Base-by-base conservation (phyloP, 2,888 invertebrate species). In the Drosophila ustulata region DNA sequence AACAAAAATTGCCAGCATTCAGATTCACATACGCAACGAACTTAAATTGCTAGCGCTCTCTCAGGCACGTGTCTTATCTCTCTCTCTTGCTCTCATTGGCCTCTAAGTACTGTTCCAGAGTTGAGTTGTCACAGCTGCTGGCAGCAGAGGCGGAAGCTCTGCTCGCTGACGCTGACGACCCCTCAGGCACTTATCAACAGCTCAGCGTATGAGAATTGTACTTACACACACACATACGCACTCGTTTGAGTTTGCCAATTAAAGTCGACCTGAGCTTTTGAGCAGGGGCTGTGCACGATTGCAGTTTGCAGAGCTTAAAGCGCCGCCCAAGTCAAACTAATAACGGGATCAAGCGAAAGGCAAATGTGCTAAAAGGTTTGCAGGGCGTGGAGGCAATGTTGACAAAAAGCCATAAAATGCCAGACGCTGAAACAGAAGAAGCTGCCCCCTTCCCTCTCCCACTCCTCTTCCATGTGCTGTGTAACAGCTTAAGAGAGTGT, bases 361-460 rank as follows among this genome's bases (percentile, higher is more conserved):
- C 58, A 67, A 86, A 76, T 77, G 78, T 74, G 81, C 78, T 63
- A 76, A 82, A 69, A 86, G 80, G 71, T 67, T 62, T 75, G 67
- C 64, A 66, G 56, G 25, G 32, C 43, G 68, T 62, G 41, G 50
- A 51, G 49, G 52, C 43, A 37, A 39, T 71, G 76, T 79, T 78
- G 78, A 80, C 78, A 76, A 72, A 73, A 78, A 69, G 75, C 75
- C 79, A 79, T 76, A 76, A 78, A 78, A 69, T 68, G 78, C 58
- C 78, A 75, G 73, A 73, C 77, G 61, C 28, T 75, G 62, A 56
- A 71, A 65, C 73, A 49, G 53, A 57, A 65, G 65, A 71, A 50
- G 52, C 30, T n/a, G 26, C 50, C 30, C 43, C 7, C 11, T 34
- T 2, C 30, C 25, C 43, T 23, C n/a, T 1, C 11, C 23, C 9